Evolutionary conservation across 2,797 vertebrate genomes (phyloP).

Genomic region (Spheniscus humboldti): DNA sequence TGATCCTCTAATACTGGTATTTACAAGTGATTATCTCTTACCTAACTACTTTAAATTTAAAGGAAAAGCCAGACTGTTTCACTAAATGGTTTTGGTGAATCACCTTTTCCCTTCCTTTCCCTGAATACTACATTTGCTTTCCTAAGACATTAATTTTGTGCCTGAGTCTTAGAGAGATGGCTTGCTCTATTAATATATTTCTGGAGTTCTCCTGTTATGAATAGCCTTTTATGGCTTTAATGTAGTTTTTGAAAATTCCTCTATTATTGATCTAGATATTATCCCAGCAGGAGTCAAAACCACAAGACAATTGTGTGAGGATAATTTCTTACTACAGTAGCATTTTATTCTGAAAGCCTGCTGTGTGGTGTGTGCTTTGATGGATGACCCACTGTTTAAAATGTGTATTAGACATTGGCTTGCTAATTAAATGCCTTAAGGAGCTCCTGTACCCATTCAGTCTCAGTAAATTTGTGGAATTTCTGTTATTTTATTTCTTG

Average conservation of each 20-base stretch:
- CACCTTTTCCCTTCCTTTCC: slow-evolving; percentile 20
- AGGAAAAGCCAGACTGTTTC: slow-evolving; percentile 19
- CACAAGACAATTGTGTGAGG: slow-evolving; percentile 68
- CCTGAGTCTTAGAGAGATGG: slow-evolving; percentile 39
- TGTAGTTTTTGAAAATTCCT: slow-evolving; percentile 72
- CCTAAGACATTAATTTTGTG: slow-evolving; percentile 49
- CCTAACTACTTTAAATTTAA: slow-evolving; percentile 5
- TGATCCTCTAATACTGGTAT: background rate
- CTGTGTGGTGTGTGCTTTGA: slow-evolving; percentile 64
- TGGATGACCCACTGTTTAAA: slow-evolving; percentile 73
- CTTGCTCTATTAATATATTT: slow-evolving; percentile 67
- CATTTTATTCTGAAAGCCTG: slow-evolving; percentile 70
- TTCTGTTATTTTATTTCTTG: slow-evolving; percentile 39
- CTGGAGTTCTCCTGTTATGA: slow-evolving; percentile 60
- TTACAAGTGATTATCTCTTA: slow-evolving; percentile 23
- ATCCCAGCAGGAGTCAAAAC: slow-evolving; percentile 70
- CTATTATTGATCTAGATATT: slow-evolving; percentile 75
- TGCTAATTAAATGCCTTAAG: slow-evolving; percentile 72
- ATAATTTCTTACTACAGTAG: slow-evolving; percentile 74
- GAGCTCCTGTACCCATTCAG: slow-evolving; percentile 45
- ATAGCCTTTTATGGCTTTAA: slow-evolving; percentile 68
- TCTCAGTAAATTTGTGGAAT: slow-evolving; percentile 21
- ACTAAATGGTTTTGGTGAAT: slow-evolving; percentile 32
- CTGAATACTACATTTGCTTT: slow-evolving; percentile 37
- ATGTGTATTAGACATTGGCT: slow-evolving; percentile 56